These are phyloP conservation scores for Gallinago media DNA, from an alignment of 2,113 vertebrate species.

Conservation along the genomic window DNA sequence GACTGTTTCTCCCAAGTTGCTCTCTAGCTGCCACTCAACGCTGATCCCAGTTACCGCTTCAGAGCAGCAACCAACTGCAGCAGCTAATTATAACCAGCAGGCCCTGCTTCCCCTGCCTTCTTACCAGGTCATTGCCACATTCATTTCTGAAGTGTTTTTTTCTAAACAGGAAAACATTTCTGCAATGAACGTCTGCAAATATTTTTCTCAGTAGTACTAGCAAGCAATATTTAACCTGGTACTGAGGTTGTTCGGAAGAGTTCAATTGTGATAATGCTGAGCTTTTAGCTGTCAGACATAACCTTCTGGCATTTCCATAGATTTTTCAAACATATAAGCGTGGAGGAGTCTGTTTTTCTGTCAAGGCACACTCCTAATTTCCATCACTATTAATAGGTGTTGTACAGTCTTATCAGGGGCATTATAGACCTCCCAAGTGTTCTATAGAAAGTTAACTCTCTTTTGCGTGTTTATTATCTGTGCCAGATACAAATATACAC, in stretches of 20 bases:
- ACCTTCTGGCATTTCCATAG: not conserved
- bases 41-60: not conserved
- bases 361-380: not conserved
- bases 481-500: not conserved
- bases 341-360: not conserved
- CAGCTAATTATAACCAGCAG: conserved; percentile 47
- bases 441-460: not conserved
- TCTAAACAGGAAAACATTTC: conserved; percentile 55
- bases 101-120: not conserved
- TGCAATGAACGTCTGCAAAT: conserved; percentile 48
- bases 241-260: not conserved
- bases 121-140: not conserved
- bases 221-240: not conserved
- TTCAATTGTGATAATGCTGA: not conserved
- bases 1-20: not conserved
- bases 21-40: not conserved
- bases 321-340: not conserved
- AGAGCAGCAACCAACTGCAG: not conserved
- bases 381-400: not conserved
- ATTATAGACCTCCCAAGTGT: not conserved
- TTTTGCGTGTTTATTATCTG: not conserved
- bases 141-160: not conserved
- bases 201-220: conserved; percentile 41
- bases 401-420: not conserved
- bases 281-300: not conserved